Evolutionary conservation across 2,888 invertebrate genomes (phyloP), one percentile per base, ranked within the genome.

Genomic region (Dromius quadrimaculatus): DNA sequence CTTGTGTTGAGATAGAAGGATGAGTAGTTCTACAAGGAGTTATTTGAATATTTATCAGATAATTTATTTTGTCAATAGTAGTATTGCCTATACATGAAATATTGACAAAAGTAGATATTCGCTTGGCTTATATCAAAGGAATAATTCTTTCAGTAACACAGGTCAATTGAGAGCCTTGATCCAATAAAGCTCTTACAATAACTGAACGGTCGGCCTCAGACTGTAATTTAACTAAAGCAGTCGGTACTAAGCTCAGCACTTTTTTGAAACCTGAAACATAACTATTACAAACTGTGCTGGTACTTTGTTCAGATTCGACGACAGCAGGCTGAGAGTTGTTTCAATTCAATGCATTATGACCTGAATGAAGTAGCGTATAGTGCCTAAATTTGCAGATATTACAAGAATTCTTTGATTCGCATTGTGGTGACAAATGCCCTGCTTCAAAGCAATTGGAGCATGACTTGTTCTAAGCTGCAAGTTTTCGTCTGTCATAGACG

Each of bases 61-160:
- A n/a, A 36, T 2, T 5, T 41, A 41, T 41, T 1, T 13, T 41
- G 17, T 41, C 15, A 41, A 13, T 41, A 41, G 17, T 17, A 15
- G 41, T 15, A 41, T 41, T 41, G 17, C 41, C 15, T 41, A 41
- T 13, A 41, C 41, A 2, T 41, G 41, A 41, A 41, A 41, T 41
- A 4, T 41, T 41, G 15, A 41, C 11, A 2, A 11, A 5, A 36
- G 36, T 36, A 36, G 4, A 2, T 2, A 9, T 9, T 9, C 36
- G 36, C 36, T 36, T 36, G 9, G 9, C 36, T 36, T 36, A n/a
- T 5, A 36, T 2, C 11, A 5, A 36, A 2, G 36, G 2, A 9
- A 9, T 11, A 5, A 5, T 36, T 36, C 36, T 36, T 36, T 9
- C 36, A 11, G 4, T 36, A 36, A 36, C 11, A 9, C 36, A 36